Percentiles rank a stretch among this genome's conserved stretches.
phyloP scores from a whole-genome alignment of 2,113 vertebrate species.

The Oncorhynchus nerka region DNA sequence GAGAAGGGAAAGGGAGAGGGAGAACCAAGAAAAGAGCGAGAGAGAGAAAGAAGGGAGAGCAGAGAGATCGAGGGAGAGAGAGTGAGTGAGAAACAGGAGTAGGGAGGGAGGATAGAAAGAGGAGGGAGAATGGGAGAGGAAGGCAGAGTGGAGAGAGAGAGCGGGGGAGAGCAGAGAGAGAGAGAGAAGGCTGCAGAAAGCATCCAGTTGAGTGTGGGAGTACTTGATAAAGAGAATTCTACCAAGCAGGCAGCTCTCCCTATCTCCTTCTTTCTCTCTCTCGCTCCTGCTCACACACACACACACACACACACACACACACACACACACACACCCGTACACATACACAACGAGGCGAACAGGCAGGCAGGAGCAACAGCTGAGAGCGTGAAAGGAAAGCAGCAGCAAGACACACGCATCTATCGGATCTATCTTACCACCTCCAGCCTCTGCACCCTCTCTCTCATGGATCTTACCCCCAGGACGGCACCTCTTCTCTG shows the following conservation, averaged over 20 bases:
- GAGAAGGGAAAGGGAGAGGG: constrained; percentile 71
- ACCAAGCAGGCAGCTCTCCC: constrained; percentile 80
- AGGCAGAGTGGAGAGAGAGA: constrained; percentile 21
- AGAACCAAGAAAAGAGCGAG: not conserved
- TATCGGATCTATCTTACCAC: constrained; percentile 49
- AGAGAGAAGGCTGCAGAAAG: constrained; percentile 85
- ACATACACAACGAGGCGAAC: constrained; percentile 32
- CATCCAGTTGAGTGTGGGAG: constrained; percentile 99
- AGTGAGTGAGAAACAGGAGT: constrained; percentile 68
- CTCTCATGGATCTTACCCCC: constrained; percentile 53
- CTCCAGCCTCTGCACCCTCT: constrained; percentile 34
- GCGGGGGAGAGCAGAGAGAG: constrained; percentile 79
- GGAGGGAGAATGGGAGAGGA: constrained; percentile 46
- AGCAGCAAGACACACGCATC: constrained; percentile 22
- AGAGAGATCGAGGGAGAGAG: constrained; percentile 79
- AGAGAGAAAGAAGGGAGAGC: constrained; percentile 39
- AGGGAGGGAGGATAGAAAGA: constrained; percentile 80
- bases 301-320: constrained; percentile 55
- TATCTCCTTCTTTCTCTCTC: constrained; percentile 62
- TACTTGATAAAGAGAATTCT: constrained; percentile 97
- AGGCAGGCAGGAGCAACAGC: constrained; percentile 74
- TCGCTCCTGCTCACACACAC: constrained; percentile 21
- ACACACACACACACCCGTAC: constrained; percentile 56
- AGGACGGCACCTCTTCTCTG: constrained; percentile 55
- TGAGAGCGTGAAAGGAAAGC: constrained; percentile 56